Evolutionary conservation across 2,888 invertebrate genomes (phyloP), one percentile per base, ranked within the genome.

Genomic region (Coenonympha glycerion): DNA sequence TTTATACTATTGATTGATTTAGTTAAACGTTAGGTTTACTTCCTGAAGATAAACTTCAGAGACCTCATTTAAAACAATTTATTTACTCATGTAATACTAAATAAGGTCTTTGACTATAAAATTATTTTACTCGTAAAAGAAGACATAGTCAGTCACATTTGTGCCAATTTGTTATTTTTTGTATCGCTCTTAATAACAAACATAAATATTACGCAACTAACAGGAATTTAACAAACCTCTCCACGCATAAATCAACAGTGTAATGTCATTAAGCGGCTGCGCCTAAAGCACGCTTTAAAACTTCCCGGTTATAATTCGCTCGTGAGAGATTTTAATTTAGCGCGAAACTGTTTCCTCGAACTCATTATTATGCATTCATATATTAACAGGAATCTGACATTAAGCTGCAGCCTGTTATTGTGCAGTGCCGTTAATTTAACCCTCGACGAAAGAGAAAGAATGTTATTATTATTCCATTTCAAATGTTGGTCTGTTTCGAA

Each of bases 191-290:
- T 39, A 40, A 52, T 44, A 52, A 55, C 45, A 52, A n/a, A n/a
- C 21, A 55, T 51, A 56, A 49, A 56, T 56, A 58, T 55, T 55
- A 57, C 58, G 49, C 48, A 60, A 60, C 48, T 41, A 61, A 53
- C 59, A 61, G 56, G 54, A 59, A 57, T 53, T 48, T 71, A 61
- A 75, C 68, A 68, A 58, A 57, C 65, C 58, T 61, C 65, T 65
- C 68, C 71, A 73, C 73, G 63, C 74, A 80, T 81, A 81, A 81
- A 81, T 81, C 79, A 81, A 70, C 73, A 75, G 68, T 77, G 77
- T 82, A 81, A 81, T 82, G 81, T 73, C 64, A 79, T 77, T 77
- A 79, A 75, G 71, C 73, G 65, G 69, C 69, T 71, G 66, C 69
- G 77, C 76, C 77, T 76, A 76, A 73, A 76, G 75, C 71, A 67